A percentile compares a stretch with the other conserved stretches of the same genome.
Evolutionary conservation across 2,888 invertebrate species (phyloP).

Genomic region (Dasysyrphus tricinctus): DNA sequence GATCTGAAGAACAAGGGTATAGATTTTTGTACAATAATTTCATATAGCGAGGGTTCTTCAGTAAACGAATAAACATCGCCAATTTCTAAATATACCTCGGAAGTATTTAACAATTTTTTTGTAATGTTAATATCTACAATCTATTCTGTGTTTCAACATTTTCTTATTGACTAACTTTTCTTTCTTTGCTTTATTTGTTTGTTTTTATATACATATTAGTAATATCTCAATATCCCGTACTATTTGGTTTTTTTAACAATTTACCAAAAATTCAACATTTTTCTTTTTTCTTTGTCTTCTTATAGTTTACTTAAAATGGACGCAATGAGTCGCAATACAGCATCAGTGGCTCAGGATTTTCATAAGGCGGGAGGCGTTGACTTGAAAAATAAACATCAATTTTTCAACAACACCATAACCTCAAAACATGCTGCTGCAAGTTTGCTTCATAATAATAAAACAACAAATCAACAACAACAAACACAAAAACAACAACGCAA

Average conservation of each 20-base stretch:
- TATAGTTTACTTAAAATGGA: slow-evolving; percentile 84
- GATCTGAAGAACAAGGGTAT: no score
- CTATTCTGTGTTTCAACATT: neutral
- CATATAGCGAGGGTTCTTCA: no score
- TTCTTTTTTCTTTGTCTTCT: slow-evolving; percentile 51
- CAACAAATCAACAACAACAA: slow-evolving; percentile 10
- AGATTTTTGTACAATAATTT: no score
- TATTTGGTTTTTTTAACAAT: neutral
- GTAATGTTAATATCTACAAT: neutral
- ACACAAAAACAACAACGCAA: slow-evolving; percentile 59
- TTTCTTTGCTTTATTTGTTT: slow-evolving; percentile 56
- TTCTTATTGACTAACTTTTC: slow-evolving; percentile 36
- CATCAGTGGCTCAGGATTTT: slow-evolving; percentile 86
- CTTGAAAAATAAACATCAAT: slow-evolving; percentile 79
- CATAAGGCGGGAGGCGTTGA: slow-evolving; percentile 87
- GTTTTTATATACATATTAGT: slow-evolving; percentile 10
- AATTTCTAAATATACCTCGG: no score
- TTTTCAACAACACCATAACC: slow-evolving; percentile 76
- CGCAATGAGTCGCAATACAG: slow-evolving; percentile 84
- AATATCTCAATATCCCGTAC: neutral
- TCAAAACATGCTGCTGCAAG: slow-evolving; percentile 74
- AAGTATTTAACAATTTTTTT: neutral
- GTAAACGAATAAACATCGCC: no score
- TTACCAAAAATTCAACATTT: slow-evolving; percentile 16
- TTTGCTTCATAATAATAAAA: slow-evolving; percentile 48